Percentiles rank a stretch among this genome's conserved stretches.
Evolutionary conservation across 2,888 invertebrate genomes (phyloP).

Genomic region (Sisyra terminalis): DNA sequence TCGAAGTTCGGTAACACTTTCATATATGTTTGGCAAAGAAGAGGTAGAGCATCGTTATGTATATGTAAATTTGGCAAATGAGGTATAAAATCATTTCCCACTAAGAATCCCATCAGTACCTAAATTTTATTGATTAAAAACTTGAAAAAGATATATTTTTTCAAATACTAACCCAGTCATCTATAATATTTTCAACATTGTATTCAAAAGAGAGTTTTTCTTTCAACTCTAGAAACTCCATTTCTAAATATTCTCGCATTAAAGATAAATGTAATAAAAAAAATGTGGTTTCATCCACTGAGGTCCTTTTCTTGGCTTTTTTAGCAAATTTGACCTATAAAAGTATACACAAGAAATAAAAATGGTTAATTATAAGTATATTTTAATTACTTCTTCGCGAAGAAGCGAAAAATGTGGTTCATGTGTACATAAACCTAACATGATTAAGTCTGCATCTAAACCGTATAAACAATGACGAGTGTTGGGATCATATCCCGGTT

Average conservation of each 20-base stretch:
- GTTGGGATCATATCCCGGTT: conserved; percentile 73
- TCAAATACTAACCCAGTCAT: conserved; percentile 64
- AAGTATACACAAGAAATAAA: conserved; percentile 10
- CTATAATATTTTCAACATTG: conserved; percentile 81
- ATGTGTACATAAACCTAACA: conserved; percentile 89
- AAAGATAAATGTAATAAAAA: conserved; percentile 84
- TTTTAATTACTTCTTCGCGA: conserved; percentile 63
- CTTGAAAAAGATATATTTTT: background rate
- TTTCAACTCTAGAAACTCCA: conserved; percentile 68
- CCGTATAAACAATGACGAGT: conserved; percentile 95
- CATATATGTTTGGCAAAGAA: conserved; percentile 79
- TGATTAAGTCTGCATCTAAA: conserved; percentile 93
- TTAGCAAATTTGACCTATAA: conserved; percentile 58
- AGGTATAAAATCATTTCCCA: conserved; percentile 97
- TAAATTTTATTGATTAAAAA: conserved; percentile 14
- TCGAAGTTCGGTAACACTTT: conserved; percentile 68
- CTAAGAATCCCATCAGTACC: conserved; percentile 87
- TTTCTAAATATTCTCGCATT: conserved; percentile 79
- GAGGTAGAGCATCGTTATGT: conserved; percentile 70
- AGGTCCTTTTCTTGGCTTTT: conserved; percentile 44
- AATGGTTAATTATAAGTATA: background rate
- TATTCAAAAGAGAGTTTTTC: conserved; percentile 52
- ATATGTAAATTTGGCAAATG: conserved; percentile 92
- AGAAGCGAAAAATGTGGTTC: conserved; percentile 90
- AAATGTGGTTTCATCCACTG: conserved; percentile 83